Percentiles rank a stretch among this genome's conserved stretches.
phyloP scores from a whole-genome alignment of 2,113 vertebrate genomes.

The Hippocampus abdominalis region DNA sequence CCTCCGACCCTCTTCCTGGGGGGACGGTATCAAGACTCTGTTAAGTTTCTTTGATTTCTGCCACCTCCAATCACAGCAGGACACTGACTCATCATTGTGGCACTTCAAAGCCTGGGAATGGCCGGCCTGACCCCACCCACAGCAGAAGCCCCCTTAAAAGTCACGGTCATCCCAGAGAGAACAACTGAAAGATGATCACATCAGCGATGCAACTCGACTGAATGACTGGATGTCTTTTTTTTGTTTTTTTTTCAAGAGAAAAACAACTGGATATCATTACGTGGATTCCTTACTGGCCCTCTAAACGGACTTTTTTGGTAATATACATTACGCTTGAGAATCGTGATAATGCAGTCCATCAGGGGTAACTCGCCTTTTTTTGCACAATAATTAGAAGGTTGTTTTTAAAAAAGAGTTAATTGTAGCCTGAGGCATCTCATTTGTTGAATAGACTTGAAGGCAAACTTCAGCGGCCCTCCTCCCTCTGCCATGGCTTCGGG shows the following conservation, averaged over 20 bases:
- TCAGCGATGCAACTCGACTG: slow-evolving; percentile 23
- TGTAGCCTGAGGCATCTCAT: background rate
- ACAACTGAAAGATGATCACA: slow-evolving; percentile 49
- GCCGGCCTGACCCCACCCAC: slow-evolving; percentile 78
- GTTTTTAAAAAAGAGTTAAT: background rate
- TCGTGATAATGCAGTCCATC: slow-evolving; percentile 70
- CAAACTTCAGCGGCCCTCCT: slow-evolving; percentile 68
- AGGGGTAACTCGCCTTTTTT: slow-evolving; percentile 60
- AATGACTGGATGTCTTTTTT: slow-evolving; percentile 48
- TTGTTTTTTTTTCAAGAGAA: background rate
- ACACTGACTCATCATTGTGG: slow-evolving; percentile 80
- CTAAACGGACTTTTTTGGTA: slow-evolving; percentile 8
- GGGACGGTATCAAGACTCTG: slow-evolving; percentile 85
- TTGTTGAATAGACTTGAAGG: slow-evolving; percentile 70
- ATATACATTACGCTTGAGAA: background rate
- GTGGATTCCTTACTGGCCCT: slow-evolving; percentile 25
- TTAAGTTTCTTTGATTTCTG: slow-evolving; percentile 89
- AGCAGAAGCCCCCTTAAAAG: slow-evolving; percentile 75
- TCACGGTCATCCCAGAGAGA: slow-evolving; percentile 50
- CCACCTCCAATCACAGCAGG: slow-evolving; percentile 74
- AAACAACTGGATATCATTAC: slow-evolving; percentile 39
- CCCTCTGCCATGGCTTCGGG: slow-evolving; percentile 57
- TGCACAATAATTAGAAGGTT: background rate
- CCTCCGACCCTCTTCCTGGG: slow-evolving; percentile 79
- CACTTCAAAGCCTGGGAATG: slow-evolving; percentile 84